Evolutionary conservation across 2,113 vertebrate species (phyloP), one percentile per base, ranked within the genome.

Genomic region (Chloroceryle aenea): DNA sequence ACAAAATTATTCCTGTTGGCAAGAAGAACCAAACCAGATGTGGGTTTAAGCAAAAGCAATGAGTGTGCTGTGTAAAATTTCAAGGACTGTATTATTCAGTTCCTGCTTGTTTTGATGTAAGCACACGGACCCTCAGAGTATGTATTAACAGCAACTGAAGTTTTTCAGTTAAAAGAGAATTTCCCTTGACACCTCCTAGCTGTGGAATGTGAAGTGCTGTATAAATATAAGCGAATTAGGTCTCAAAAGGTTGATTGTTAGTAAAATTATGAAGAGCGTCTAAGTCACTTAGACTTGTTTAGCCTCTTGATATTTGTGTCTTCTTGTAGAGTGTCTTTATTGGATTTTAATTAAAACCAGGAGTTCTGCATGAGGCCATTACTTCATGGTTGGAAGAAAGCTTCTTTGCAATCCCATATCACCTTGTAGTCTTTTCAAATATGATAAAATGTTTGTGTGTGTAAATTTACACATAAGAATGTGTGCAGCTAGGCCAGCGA

Each of bases 121-220:
- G 73, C 22, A 20, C 26, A 27, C 62, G 43, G 69, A 15, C n/a
- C 43, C 27, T 93, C 62, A 25, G 64, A 94, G 23, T 30, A 19
- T 87, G 14, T 63, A n/a, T 38, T 38, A 90, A 50, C 17, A 74
- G 52, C 52, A 67, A 62, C 12, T 29, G 68, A 80, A 95, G 67
- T 68, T 80, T 93, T 92, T 59, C 82, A 61, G 47, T 64, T 86
- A 64, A 71, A 79, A 61, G 64, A 78, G 80, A 73, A 78, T 90
- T 93, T 92, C 73, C 48, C 29, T 11, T 81, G 88, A 67, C 64
- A 94, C 21, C 19, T 86, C 30, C 43, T 84, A 32, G 7, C 43
- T 75, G 47, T 86, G 50, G 64, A 89, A 66, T 34, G 15, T 32
- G 27, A 72, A 84, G 27, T 67, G 15, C 2, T 3, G 13, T 52